phyloP scores from a whole-genome alignment of 2,113 vertebrate species.

The Dromas ardeola region DNA sequence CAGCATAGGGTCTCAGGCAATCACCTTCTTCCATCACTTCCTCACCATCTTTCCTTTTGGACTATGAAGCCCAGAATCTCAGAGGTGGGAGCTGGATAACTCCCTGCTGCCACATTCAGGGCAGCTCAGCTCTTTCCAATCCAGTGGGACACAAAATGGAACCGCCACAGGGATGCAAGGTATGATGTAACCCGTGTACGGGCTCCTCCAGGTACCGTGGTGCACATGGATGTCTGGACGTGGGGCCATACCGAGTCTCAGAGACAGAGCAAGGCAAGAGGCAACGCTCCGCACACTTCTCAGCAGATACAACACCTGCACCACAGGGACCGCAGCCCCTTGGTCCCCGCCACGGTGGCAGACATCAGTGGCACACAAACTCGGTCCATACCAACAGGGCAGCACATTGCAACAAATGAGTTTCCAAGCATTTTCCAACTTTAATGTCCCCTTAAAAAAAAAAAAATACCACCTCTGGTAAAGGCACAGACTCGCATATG shows the following conservation, averaged over 20 bases:
- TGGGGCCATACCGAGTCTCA: background rate
- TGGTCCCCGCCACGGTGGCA: fast-evolving
- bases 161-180: background rate
- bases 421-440: background rate
- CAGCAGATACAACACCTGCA: background rate
- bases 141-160: fast-evolving
- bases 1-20: background rate
- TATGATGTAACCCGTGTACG: fast-evolving
- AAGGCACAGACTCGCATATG: fast-evolving
- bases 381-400: background rate
- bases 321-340: fast-evolving
- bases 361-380: background rate
- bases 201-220: background rate
- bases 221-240: fast-evolving
- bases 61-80: background rate
- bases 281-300: fast-evolving
- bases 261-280: background rate
- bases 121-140: background rate
- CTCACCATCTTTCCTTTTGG: background rate
- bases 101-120: background rate
- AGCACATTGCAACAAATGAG: background rate
- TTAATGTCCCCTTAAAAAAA: background rate
- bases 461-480: background rate
- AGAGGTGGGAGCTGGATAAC: background rate
- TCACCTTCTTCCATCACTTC: background rate